phyloP scores from a whole-genome alignment of 2,113 vertebrate genomes.

The Apaloderma vittatum region DNA sequence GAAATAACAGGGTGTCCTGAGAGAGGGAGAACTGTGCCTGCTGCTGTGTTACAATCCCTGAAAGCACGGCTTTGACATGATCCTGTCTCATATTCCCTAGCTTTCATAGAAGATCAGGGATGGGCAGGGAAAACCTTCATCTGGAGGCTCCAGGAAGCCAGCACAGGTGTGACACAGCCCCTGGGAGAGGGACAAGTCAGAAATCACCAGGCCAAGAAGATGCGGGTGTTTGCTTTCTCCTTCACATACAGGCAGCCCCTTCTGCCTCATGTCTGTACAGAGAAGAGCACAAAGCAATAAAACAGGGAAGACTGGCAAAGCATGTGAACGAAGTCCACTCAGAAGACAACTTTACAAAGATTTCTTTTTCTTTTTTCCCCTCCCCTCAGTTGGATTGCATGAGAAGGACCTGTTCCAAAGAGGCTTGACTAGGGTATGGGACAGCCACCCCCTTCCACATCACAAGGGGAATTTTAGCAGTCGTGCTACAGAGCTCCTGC shows the following conservation, averaged over 20 bases:
- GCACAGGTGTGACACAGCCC: neutral
- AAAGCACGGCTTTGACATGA: neutral
- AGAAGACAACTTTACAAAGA: neutral
- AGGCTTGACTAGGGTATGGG: neutral
- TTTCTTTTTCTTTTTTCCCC: neutral
- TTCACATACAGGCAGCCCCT: neutral
- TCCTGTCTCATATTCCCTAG: neutral
- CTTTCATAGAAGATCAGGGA: neutral
- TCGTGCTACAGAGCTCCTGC: neutral
- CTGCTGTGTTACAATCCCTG: neutral
- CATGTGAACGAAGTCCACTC: neutral
- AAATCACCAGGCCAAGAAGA: neutral
- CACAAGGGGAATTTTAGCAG: neutral
- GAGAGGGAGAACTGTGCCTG: neutral
- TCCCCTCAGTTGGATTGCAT: neutral
- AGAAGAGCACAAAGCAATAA: neutral
- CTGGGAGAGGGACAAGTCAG: neutral
- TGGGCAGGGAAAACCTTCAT: neutral
- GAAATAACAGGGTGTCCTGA: neutral
- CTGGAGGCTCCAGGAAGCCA: neutral
- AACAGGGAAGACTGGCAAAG: neutral
- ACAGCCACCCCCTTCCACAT: neutral
- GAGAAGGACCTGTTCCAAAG: neutral
- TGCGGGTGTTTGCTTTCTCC: neutral
- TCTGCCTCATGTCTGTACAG: neutral